Evolutionary conservation across 2,797 vertebrate species (phyloP).

Genomic region (Tragopan temminckii): DNA sequence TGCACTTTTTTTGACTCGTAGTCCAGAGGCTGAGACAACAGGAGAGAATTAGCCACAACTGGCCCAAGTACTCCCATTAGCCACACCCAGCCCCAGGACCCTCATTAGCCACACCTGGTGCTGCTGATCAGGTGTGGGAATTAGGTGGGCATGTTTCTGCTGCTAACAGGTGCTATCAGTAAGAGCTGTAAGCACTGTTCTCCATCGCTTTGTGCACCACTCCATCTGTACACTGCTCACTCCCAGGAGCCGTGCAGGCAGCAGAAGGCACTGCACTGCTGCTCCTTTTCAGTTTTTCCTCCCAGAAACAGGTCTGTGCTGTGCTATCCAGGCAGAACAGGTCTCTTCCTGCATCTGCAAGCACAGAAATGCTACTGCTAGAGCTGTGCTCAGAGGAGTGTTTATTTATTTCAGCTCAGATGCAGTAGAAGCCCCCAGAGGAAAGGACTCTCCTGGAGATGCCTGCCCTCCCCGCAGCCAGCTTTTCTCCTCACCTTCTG

Average conservation of each 20-base stretch:
- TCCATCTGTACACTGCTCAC: neutral
- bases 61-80: neutral
- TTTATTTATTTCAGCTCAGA: neutral
- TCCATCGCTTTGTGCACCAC: neutral
- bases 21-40: conserved; percentile 87
- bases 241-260: neutral
- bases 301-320: neutral
- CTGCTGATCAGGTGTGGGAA: neutral
- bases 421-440: neutral
- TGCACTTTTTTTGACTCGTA: conserved; percentile 92
- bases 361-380: neutral
- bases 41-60: conserved; percentile 17
- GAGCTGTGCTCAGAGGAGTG: neutral
- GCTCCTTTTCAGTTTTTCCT: neutral
- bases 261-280: neutral
- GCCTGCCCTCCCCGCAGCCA: neutral
- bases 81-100: too few relatives aligned
- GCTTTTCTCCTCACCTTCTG: conserved; percentile 86
- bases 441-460: neutral
- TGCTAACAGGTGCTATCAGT: neutral
- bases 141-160: neutral
- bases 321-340: neutral
- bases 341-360: neutral
- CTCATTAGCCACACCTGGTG: neutral
- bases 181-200: neutral